A percentile compares a stretch with the other conserved stretches of the same genome.
Evolutionary conservation across 1,140 invertebrate species (phyloP).

Genomic region (Zelostemma sp.): DNA sequence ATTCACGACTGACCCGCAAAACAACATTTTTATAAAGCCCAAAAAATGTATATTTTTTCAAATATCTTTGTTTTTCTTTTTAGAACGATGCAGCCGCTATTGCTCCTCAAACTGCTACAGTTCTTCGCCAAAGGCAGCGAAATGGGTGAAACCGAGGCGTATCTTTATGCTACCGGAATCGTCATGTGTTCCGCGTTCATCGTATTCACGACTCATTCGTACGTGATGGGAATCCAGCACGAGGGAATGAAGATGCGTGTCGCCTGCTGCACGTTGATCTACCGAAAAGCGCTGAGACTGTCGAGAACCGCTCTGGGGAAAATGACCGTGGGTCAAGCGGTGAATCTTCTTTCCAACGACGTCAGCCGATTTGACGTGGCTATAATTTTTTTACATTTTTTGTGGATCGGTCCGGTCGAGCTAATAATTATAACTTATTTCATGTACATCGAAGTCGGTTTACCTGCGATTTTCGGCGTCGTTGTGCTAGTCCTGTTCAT

Average conservation of each 20-base stretch:
- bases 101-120: conserved; percentile 77
- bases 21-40: too few species aligned
- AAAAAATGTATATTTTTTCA: too few species aligned
- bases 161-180: conserved; percentile 78
- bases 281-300: too few species aligned
- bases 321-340: too few species aligned
- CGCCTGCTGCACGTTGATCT: too few species aligned
- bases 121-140: conserved; percentile 71
- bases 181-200: conserved; percentile 75
- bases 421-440: conserved; percentile 81
- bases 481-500: conserved; percentile 83
- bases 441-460: conserved; percentile 80
- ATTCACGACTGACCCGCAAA: too few species aligned
- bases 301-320: too few species aligned
- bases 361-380: conserved; percentile 79
- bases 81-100: conserved; percentile 79
- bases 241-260: too few species aligned
- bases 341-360: too few species aligned
- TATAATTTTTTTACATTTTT: conserved; percentile 76
- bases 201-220: conserved; percentile 82
- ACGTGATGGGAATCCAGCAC: conserved; percentile 82
- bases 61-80: too few species aligned
- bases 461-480: conserved; percentile 82
- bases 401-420: conserved; percentile 83
- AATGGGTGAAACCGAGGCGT: too few species aligned